These are phyloP conservation scores for Pseudococcus longispinus DNA, from an alignment of 2,888 invertebrate species.

Conservation along the genomic window DNA sequence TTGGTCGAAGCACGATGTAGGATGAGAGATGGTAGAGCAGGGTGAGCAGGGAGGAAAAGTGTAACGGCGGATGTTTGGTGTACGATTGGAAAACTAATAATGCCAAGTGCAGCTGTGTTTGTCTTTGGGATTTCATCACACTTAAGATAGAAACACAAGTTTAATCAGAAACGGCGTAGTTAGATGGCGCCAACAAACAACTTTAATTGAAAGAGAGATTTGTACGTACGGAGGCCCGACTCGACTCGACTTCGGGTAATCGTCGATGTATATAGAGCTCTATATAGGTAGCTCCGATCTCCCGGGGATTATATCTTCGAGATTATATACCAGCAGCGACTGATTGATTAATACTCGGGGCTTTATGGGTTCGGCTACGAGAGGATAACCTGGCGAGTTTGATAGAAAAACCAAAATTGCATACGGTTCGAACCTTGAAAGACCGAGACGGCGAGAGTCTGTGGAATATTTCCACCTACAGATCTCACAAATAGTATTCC, in stretches of 20 bases:
- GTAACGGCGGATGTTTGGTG: constrained; percentile 39
- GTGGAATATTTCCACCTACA: too few relatives aligned
- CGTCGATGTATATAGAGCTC: constrained; percentile 35
- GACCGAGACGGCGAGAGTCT: neutral
- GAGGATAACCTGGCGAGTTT: neutral
- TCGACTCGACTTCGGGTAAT: constrained; percentile 33
- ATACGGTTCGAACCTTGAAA: neutral
- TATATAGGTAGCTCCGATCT: constrained; percentile 7
- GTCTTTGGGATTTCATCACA: constrained; percentile 56
- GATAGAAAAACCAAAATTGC: constrained; percentile 15
- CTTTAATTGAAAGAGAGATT: constrained; percentile 55
- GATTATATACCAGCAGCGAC: neutral
- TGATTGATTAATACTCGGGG: constrained; percentile 36
- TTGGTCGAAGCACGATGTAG: neutral
- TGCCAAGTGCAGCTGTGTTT: constrained; percentile 55
- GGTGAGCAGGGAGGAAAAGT: neutral
- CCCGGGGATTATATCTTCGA: constrained; percentile 40
- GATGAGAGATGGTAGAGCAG: too few relatives aligned
- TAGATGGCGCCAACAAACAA: constrained; percentile 51
- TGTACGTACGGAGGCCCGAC: constrained; percentile 17
- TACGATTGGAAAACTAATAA: constrained; percentile 55
- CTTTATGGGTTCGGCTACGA: neutral
- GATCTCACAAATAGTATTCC: too few relatives aligned
- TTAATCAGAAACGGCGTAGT: constrained; percentile 52
- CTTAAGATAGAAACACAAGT: constrained; percentile 54